Conservation (phyloP, 2,113 vertebrate genomes). For the Oceanodroma tethys region DNA sequence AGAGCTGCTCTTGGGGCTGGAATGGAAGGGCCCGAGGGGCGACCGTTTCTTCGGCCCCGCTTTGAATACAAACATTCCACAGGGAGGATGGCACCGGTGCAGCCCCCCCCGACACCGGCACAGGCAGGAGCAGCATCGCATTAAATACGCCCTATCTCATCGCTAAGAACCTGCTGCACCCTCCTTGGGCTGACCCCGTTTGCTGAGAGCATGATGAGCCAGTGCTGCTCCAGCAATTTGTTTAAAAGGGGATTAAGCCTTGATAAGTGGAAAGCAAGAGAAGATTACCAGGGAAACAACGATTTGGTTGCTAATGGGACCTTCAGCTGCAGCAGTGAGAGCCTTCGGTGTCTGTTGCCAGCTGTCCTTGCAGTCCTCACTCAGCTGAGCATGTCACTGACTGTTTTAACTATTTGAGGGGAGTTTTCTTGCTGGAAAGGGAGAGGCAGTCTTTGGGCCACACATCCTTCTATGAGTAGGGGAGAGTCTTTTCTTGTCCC, state of each 20-base stretch:
- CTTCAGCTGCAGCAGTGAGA: background rate
- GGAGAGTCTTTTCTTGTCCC: background rate
- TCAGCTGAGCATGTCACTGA: background rate
- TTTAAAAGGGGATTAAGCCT: constrained; percentile 47
- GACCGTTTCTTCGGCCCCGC: background rate
- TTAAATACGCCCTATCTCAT: background rate
- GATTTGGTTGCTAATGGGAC: background rate
- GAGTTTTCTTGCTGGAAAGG: background rate
- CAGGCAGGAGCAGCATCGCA: background rate
- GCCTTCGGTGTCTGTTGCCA: background rate
- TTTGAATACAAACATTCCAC: background rate
- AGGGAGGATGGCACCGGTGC: background rate
- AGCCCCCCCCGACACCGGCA: background rate
- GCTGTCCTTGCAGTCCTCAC: background rate
- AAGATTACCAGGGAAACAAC: background rate
- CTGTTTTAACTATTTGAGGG: background rate
- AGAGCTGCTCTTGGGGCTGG: background rate
- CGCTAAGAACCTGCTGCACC: background rate
- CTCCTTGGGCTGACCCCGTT: background rate
- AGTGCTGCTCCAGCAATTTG: background rate
- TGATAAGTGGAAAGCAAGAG: background rate
- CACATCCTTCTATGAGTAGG: fast-evolving
- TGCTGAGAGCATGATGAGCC: background rate
- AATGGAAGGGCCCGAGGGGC: background rate
- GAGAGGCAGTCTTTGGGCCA: background rate